Evolutionary conservation across 1,140 invertebrate genomes (phyloP), one percentile per base, ranked within the genome.

Genomic region (Brachionus angularis): DNA sequence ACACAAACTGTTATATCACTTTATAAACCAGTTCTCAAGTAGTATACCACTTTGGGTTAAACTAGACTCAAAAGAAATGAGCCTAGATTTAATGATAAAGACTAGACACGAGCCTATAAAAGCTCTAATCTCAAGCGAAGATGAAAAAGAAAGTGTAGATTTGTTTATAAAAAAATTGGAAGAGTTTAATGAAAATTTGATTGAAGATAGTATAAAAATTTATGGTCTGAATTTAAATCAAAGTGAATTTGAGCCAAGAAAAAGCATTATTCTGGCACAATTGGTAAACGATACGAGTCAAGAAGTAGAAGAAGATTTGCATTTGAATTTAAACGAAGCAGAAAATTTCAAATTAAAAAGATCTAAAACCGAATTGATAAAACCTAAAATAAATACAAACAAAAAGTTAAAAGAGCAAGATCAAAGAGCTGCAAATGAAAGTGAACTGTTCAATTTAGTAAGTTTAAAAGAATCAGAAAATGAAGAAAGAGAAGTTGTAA

Each of bases 1-100:
- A 8, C 62, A 50, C 42, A 50, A 67, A 36, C 12, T 67, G 29
- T 36, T 67, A 23, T 49, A 47, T 47, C 12, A 67, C 47, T 67
- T 67, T 23, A 33, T 67, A 14, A 18, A 50, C 16, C 33, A 67
- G 18, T 67, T 67, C 29, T 67, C 62, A n/a, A 14, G 16, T 50
- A 47, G 18, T 7, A 31, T 67, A 3, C 62, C 62, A 14, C 23
- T 67, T 5, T 67, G 62, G 62, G 47, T 12, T 25, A 18, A 8
- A 18, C 14, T 67, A 23, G 23, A 3, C 12, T 5, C 14, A 27
- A 52, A 52, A 10, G 14, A 21, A 5, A 12, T 4, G 31, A 67
- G 10, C 18, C 29, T 12, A 67, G 5, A 18, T 12, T 47, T 7
- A 67, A 29, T 14, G 27, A 47, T 21, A 29, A 58, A 21, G 36